phyloP scores from a whole-genome alignment of 2,888 invertebrate genomes.

The Dione juno region DNA sequence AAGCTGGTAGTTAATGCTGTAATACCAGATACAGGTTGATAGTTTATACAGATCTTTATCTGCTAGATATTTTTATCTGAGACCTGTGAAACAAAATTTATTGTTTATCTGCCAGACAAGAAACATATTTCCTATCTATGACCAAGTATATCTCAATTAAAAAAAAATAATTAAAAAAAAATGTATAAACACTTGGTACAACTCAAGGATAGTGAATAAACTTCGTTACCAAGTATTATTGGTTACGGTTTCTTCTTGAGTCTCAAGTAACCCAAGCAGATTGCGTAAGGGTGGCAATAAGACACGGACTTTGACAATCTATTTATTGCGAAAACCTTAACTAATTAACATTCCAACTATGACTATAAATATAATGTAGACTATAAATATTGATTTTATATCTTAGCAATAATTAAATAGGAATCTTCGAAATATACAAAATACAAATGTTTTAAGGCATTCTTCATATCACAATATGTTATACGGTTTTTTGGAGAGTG shows the following conservation, averaged over 20 bases:
- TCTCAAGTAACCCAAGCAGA: slow-evolving; percentile 18
- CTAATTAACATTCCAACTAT: slow-evolving; percentile 62
- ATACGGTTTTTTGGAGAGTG: slow-evolving; percentile 47
- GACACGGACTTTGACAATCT: slow-evolving; percentile 50
- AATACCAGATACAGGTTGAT: too few species aligned
- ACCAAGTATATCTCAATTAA: too few species aligned
- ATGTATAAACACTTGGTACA: too few species aligned
- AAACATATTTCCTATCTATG: too few species aligned
- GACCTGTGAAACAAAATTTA: too few species aligned
- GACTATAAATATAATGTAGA: slow-evolving; percentile 57
- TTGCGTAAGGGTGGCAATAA: slow-evolving; percentile 27
- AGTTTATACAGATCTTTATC: too few species aligned
- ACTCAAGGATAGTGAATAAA: too few species aligned
- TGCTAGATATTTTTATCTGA: too few species aligned
- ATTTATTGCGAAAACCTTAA: slow-evolving; percentile 58
- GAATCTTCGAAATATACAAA: slow-evolving; percentile 42
- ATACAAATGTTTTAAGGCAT: slow-evolving; percentile 61
- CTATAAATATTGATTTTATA: slow-evolving; percentile 56
- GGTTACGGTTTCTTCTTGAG: neutral
- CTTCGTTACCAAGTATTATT: too few species aligned
- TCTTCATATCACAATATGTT: slow-evolving; percentile 73
- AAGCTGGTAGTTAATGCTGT: too few species aligned
- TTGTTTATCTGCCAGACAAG: too few species aligned
- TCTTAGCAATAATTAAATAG: slow-evolving; percentile 45
- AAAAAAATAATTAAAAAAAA: too few species aligned